Base-by-base conservation (phyloP, 2,888 invertebrate species). In the Apamea sordens region DNA sequence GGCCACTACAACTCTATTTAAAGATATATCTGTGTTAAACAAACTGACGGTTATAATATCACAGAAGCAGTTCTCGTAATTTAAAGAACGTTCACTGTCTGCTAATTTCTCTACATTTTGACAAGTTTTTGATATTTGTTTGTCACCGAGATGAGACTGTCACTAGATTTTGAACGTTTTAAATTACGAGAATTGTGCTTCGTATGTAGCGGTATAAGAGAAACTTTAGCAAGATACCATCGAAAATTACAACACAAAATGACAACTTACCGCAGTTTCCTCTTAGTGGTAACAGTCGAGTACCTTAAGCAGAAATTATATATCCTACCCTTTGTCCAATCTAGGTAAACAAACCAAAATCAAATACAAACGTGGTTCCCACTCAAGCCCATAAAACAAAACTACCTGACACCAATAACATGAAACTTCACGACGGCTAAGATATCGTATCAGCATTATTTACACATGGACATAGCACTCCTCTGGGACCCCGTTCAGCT, bases 371-470 rank as follows among this genome's bases (percentile, higher is more conserved):
- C 59, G 32, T 2, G 21, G 21, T 50, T 11, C 32, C 15, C 28
- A 63, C 65, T 50, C 32, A 44, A 44, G n/a, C 64, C 32, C 18
- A 61, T 86, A 82, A 75, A 77, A 82, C 74, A 86, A 64, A 86
- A 86, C 75, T 79, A 86, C 79, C 83, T 83, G 72, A 65, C 50
- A 86, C 53, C 68, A 75, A 61, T 64, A 84, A 74, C 68, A 87
- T 78, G 76, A 76, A 86, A 87, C 81, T 86, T 76, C 81, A 86
- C 72, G 84, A 78, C 65, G 78, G 56, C 84, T 32, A 84, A 78
- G 87, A 87, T 84, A 84, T 76, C 81, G 81, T 86, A 86, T 87
- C 85, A 86, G 85, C 87, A 81, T 86, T 86, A 86, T 87, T 86
- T 86, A 86, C 87, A 73, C 87, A 73, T 82, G 82, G 73, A 81